phyloP scores from a whole-genome alignment of 1,140 invertebrate species.

The Neelides sp. region DNA sequence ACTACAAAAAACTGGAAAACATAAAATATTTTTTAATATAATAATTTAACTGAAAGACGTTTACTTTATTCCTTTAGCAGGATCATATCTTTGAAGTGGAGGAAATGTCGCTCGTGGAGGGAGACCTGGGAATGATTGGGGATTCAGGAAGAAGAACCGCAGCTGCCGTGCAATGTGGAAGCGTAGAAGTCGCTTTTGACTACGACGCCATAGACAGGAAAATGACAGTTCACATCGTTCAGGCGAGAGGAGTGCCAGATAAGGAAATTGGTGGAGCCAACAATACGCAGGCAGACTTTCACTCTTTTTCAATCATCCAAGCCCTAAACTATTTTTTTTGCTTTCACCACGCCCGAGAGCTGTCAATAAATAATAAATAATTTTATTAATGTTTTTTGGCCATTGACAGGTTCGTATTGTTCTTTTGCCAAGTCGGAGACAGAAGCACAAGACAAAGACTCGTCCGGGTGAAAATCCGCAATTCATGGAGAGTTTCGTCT shows the following conservation, averaged over 20 bases:
- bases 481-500: slow-evolving; percentile 81
- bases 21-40: not conserved
- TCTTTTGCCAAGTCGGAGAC: slow-evolving; percentile 76
- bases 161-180: slow-evolving; percentile 50
- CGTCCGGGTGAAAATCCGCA: slow-evolving; percentile 74
- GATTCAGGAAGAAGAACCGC: slow-evolving; percentile 17
- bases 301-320: too few species aligned
- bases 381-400: too few species aligned
- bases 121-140: slow-evolving; percentile 33
- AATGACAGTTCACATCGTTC: slow-evolving; percentile 77
- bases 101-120: slow-evolving; percentile 35
- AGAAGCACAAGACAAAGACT: slow-evolving; percentile 84
- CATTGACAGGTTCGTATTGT: slow-evolving; percentile 65
- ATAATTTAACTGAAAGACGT: not conserved
- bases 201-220: slow-evolving; percentile 77
- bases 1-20: not conserved
- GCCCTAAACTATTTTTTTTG: too few species aligned
- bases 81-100: slow-evolving; percentile 42
- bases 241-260: slow-evolving; percentile 65
- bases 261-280: slow-evolving; percentile 58
- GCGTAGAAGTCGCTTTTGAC: slow-evolving; percentile 69
- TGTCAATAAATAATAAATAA: too few species aligned
- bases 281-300: slow-evolving; percentile 53
- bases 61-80: slow-evolving; percentile 31
- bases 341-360: too few species aligned